phyloP scores from a whole-genome alignment of 2,113 vertebrate species.

The Sorex fumeus region DNA sequence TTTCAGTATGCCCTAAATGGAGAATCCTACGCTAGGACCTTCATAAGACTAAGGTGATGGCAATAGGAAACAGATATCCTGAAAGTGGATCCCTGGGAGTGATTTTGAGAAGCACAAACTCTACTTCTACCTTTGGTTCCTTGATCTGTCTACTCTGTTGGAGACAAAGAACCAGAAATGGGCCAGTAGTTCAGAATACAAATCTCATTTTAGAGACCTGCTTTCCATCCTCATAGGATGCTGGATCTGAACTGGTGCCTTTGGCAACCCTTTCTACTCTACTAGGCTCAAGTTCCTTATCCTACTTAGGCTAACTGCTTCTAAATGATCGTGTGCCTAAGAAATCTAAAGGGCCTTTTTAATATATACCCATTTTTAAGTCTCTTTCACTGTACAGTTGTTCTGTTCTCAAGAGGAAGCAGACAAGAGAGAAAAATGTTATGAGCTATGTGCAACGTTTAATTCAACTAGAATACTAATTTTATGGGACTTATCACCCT shows the following conservation, averaged over 20 bases:
- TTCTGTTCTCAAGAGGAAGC: neutral
- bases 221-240: neutral
- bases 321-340: neutral
- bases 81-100: neutral
- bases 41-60: neutral
- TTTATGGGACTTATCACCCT: conserved; percentile 96
- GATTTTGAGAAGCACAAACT: neutral
- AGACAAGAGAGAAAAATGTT: neutral
- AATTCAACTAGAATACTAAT: conserved; percentile 80
- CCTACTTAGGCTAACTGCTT: neutral
- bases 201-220: neutral
- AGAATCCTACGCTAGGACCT: neutral
- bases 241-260: neutral
- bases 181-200: neutral
- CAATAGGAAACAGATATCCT: neutral
- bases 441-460: neutral
- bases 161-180: neutral
- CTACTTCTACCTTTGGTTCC: neutral
- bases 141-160: neutral
- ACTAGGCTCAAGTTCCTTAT: neutral
- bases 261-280: neutral
- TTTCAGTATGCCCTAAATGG: too few relatives aligned
- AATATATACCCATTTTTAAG: neutral
- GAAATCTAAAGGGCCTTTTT: neutral
- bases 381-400: neutral